Evolutionary conservation across 2,888 invertebrate species (phyloP), one percentile per base, ranked within the genome.

Genomic region (Melanotus villosus): DNA sequence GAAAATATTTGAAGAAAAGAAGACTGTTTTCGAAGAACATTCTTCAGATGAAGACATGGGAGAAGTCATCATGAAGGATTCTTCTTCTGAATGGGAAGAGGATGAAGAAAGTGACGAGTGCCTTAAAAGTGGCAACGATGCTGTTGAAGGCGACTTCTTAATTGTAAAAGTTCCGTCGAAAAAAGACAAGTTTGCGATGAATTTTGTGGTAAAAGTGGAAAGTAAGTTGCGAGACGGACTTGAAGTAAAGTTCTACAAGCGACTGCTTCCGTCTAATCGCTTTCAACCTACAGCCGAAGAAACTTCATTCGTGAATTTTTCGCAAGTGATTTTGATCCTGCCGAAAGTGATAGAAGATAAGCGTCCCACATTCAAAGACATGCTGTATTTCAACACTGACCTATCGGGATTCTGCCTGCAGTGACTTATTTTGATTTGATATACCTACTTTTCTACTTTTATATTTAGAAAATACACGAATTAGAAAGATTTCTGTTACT

Each of bases 261-360:
- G 21, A 12, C 52, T 52, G 30, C 30, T 52, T 54, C 10, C 54
- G 2, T 54, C 32, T n/a, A 54, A 54, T 54, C 54, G 54, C 18
- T 54, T 54, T 14, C 32, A 34, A 34, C 18, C 18, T 16, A 34
- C 54, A 18, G 14, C 54, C 1, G 50, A 12, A 50, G 50, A n/a
- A 50, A 10, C 26, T 50, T 26, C 3, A 9, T 50, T 50, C 2
- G 26, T 50, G 12, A 12, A 10, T 50, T 14, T 26, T 50, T 14
- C n/a, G n/a, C 50, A 50, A 26, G 50, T 50, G 26, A 50, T 50
- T 26, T 23, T 23, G n/a, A 50, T 50, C 1, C 30, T 50, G 23
- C 14, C 4, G 4, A 26, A 50, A 50, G 50, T 30, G 1, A 50
- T 30, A 12, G 30, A 26, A 26, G 50, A 50, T n/a, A 23, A 50